Conservation (phyloP, 2,113 vertebrate species). For the Irena cyanogastra region DNA sequence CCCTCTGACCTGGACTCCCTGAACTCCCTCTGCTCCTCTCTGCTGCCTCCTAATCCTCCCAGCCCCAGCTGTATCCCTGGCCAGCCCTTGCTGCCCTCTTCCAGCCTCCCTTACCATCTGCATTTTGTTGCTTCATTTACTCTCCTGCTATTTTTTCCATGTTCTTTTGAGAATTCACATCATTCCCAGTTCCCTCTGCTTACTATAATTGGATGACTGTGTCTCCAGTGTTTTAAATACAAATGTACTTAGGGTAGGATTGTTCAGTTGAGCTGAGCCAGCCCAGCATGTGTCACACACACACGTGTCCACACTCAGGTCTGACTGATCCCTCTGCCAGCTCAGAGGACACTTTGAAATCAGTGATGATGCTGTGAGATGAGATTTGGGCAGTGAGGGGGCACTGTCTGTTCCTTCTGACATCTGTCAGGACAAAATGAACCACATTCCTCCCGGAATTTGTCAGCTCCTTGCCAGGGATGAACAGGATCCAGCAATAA, state of each 20-base stretch:
- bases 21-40: slow-evolving; percentile 26
- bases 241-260: neutral
- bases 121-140: neutral
- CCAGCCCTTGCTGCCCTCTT: neutral
- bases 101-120: neutral
- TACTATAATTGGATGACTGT: neutral
- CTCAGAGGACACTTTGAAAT: neutral
- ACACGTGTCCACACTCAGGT: neutral
- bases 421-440: neutral
- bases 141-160: neutral
- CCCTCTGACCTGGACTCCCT: neutral
- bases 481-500: neutral
- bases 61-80: neutral
- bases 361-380: neutral
- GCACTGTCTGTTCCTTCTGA: neutral
- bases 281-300: neutral
- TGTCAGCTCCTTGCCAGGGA: neutral
- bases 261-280: neutral
- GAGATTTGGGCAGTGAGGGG: neutral
- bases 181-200: neutral
- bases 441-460: neutral
- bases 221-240: neutral
- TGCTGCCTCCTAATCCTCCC: neutral
- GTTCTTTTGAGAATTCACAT: neutral
- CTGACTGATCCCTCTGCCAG: neutral